Evolutionary conservation across 2,113 vertebrate species (phyloP).

Genomic region (Psittacula cyanocephala): DNA sequence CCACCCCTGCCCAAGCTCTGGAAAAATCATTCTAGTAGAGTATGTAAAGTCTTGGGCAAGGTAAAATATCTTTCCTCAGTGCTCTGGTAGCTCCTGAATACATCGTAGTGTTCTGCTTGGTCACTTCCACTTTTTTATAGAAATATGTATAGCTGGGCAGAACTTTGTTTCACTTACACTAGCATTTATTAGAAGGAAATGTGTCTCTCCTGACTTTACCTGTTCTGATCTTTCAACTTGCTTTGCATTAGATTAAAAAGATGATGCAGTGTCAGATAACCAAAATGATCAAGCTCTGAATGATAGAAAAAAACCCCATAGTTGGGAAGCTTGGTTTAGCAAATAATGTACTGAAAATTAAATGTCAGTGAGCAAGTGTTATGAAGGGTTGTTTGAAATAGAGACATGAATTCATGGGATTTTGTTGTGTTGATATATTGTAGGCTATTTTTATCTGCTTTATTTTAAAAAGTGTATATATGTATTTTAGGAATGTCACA

Average conservation of each 20-base stretch:
- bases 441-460: background rate
- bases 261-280: background rate
- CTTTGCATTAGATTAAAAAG: background rate
- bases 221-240: background rate
- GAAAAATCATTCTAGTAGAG: background rate
- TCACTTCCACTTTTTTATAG: background rate
- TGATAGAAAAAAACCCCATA: rapidly evolving
- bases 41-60: background rate
- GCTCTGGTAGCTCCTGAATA: background rate
- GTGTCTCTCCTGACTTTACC: background rate
- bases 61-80: background rate
- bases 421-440: background rate
- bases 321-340: background rate
- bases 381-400: background rate
- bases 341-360: background rate
- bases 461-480: background rate
- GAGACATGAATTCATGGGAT: background rate
- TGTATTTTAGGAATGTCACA: background rate
- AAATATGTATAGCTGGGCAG: background rate
- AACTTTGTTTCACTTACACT: background rate
- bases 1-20: background rate
- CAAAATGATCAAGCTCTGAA: background rate
- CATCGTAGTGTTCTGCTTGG: background rate
- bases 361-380: background rate
- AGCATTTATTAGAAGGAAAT: background rate